Evolutionary conservation across 2,797 vertebrate species (phyloP).

Genomic region (Gobio occitaniae): DNA sequence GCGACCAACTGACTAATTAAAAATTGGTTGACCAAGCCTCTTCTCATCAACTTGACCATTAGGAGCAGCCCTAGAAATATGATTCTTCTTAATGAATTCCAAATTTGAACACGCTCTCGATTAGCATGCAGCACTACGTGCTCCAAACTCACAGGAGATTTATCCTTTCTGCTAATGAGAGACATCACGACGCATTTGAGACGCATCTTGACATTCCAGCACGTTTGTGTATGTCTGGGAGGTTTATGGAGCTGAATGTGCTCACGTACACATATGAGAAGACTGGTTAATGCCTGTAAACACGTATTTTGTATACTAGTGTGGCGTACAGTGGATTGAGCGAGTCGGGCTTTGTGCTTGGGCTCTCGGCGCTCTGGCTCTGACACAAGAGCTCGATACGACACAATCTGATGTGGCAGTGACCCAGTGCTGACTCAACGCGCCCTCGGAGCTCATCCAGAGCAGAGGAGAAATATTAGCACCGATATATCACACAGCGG

Average conservation of each 20-base stretch:
- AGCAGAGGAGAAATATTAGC: slow-evolving; percentile 31
- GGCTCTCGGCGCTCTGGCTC: not conserved
- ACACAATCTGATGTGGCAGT: slow-evolving; percentile 10
- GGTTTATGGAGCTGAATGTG: not conserved
- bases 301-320: slow-evolving; percentile 6
- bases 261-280: not conserved
- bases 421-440: slow-evolving; percentile 17
- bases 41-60: not conserved
- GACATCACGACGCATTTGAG: slow-evolving; percentile 32
- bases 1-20: not conserved
- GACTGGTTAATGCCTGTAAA: not conserved
- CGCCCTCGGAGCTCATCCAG: slow-evolving; percentile 14
- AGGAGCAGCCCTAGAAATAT: not conserved
- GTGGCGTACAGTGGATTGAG: not conserved
- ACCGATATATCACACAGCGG: not conserved
- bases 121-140: not conserved
- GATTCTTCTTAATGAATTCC: not conserved
- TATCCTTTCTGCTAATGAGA: slow-evolving; percentile 42
- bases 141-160: slow-evolving; percentile 42
- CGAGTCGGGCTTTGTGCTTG: not conserved
- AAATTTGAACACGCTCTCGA: not conserved
- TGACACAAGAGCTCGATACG: slow-evolving; percentile 6
- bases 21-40: no score
- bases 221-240: not conserved
- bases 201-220: slow-evolving; percentile 20